Base-by-base conservation (phyloP, 2,797 vertebrate species). In the Myripristis murdjan region DNA sequence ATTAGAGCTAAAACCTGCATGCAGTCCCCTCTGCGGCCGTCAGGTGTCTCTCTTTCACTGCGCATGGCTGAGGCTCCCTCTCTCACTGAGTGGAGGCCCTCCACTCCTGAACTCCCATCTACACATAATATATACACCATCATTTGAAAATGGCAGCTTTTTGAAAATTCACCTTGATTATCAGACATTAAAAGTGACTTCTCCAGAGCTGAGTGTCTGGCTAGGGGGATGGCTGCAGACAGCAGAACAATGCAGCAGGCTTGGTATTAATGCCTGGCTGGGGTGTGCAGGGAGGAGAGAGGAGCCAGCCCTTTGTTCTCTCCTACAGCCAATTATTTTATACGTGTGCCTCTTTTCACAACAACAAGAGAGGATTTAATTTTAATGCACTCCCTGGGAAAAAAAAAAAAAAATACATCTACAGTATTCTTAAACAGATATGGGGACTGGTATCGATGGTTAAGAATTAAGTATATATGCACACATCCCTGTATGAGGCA, bases 121-220 rank as follows among this genome's bases (percentile, higher is more conserved):
- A 88, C 94, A 95, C 92, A 95, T 95, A 95, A 95, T 95, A 94
- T 95, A 95, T 93, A 95, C 95, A 92, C 94, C 95, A 96, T 95
- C 94, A 95, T 96, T 96, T 96, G 95, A 96, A 97, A 97, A 97
- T 97, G 96, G 96, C 96, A 96, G 95, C 95, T 96, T 96, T 96
- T 96, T 96, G 95, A 96, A 97, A 96, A 97, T 96, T 96, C 96
- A 97, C 96, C 96, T 96, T 96, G 96, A 96, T 97, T 96, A 96
- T 95, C 95, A 97, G 96, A 96, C 96, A 96, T 96, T 96, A 96
- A 95, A 96, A 95, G 95, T 95, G 95, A 96, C 95, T 96, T 95
- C 94, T 96, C 95, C 94, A 88, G 93, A 92, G 93, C 96, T 94
- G 96, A 95, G 95, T 96, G 96, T 96, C 96, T 97, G 95, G 95